Evolutionary conservation across 2,797 vertebrate species (phyloP), one percentile per base, ranked within the genome.

Genomic region (Aeoliscus strigatus): DNA sequence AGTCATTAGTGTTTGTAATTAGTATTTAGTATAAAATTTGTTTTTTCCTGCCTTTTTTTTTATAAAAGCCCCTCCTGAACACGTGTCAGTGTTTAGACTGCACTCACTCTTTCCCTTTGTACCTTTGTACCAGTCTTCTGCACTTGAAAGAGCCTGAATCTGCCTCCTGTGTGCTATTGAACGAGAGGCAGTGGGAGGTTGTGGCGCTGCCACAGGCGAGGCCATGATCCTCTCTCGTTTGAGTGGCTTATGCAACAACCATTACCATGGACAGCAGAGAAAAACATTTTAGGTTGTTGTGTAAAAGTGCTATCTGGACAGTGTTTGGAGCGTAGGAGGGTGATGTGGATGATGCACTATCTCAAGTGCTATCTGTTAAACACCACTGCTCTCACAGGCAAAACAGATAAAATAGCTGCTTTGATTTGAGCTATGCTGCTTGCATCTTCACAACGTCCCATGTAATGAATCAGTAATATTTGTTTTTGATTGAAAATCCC

Each of bases 161-260:
- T 38, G 48, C 68, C 66, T 53, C 43, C 23, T 12, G 49, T 58
- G 74, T 51, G 58, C 53, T 58, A 39, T 66, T 75, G 66, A 77
- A 80, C 59, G 63, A 54, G 75, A 62, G 75, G 57, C 60, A 24
- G 80, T 88, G 80, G 85, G 81, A 75, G 73, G 79, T n/a, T 61
- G 75, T 27, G 52, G 56, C 39, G 59, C 69, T 83, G 68, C 77
- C 80, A 70, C 70, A 31, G 80, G 60, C 70, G 77, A 79, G 77
- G 74, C 70, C 60, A 14, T 36, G 64, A 64, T 75, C 73, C 58
- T 36, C 72, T 75, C 70, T 13, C 42, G 46, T 68, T 63, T 60
- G 77, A 84, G 82, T 79, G 79, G 48, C 43, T 88, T 89, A 84
- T 66, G 75, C 71, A 89, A 88, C 79, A 60, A 62, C 68, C 64